Evolutionary conservation across 2,888 invertebrate species (phyloP).

Genomic region (Trichopria drosophilae): DNA sequence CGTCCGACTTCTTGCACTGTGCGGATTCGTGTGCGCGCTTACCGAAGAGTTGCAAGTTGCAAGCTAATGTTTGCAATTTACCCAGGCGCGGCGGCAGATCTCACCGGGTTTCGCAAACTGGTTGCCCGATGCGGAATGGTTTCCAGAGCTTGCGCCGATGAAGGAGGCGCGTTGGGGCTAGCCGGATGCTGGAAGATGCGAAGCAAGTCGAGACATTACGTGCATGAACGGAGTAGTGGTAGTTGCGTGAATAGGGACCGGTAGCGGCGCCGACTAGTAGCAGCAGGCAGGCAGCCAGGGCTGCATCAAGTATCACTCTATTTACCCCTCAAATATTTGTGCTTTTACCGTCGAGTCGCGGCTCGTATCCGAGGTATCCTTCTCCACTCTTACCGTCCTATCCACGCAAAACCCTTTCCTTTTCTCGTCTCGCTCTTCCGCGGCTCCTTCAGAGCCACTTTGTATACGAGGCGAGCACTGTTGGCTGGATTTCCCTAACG

Average conservation of each 20-base stretch:
- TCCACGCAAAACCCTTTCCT: conserved; percentile 22
- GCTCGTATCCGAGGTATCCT: conserved; percentile 48
- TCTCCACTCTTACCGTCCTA: conserved; percentile 38
- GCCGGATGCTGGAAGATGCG: conserved; percentile 3
- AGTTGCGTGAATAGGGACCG: conserved; percentile 28
- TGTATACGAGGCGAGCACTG: conserved; percentile 53
- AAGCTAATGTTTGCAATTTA: conserved; percentile 53
- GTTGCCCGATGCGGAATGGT: conserved; percentile 45
- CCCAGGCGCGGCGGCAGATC: conserved; percentile 44
- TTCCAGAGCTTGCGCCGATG: conserved; percentile 41
- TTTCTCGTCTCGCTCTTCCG: conserved; percentile 29
- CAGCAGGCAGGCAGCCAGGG: conserved; percentile 41
- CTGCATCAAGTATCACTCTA: conserved; percentile 58
- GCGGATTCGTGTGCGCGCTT: no score
- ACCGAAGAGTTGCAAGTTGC: conserved; percentile 48
- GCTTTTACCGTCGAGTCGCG: conserved; percentile 55
- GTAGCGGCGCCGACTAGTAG: conserved; percentile 29
- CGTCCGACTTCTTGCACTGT: conserved; percentile 25
- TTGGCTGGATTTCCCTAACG: conserved; percentile 55
- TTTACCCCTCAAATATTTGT: conserved; percentile 59
- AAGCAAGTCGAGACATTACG: background rate
- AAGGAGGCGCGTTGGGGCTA: conserved; percentile 37
- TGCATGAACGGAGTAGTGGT: conserved; percentile 6
- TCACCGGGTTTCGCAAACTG: conserved; percentile 43
- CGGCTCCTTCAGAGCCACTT: conserved; percentile 53